Evolutionary conservation across 2,888 invertebrate species (phyloP).

Genomic region (Eilema sororculum): DNA sequence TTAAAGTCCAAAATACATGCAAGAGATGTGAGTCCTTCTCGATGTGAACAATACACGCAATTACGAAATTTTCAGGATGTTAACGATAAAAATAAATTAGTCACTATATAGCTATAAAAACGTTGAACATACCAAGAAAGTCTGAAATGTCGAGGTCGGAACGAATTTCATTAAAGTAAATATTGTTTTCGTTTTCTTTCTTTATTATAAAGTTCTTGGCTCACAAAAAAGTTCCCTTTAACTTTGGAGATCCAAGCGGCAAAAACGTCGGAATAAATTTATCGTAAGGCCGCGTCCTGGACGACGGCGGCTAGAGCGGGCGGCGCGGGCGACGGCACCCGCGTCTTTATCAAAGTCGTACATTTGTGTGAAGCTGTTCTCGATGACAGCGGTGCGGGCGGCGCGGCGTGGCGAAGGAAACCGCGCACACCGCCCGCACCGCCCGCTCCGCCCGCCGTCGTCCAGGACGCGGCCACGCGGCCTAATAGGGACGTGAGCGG

Average conservation of each 20-base stretch:
- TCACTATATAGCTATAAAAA: neutral
- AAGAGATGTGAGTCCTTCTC: neutral
- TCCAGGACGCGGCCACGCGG: too few species aligned
- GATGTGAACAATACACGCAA: neutral
- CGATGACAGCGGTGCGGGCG: too few species aligned
- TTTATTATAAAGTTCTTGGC: neutral
- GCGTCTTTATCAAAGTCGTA: too few species aligned
- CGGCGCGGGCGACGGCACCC: too few species aligned
- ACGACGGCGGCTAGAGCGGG: too few species aligned
- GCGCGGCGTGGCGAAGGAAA: too few species aligned
- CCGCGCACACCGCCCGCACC: too few species aligned
- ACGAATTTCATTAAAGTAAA: neutral
- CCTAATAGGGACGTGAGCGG: neutral
- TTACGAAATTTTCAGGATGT: neutral
- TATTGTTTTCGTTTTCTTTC: neutral
- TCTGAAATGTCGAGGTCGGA: neutral
- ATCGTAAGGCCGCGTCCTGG: too few species aligned
- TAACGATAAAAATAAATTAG: neutral
- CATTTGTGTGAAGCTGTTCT: too few species aligned
- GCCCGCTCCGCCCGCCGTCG: too few species aligned
- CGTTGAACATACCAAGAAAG: neutral
- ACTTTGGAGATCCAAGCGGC: neutral
- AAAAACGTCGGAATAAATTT: neutral
- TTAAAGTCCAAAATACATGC: neutral
- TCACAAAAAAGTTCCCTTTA: neutral